A percentile compares a stretch with the other conserved stretches of the same genome.
These are phyloP conservation scores for Gymnogyps californianus DNA, from an alignment of 2,113 vertebrate species.

Conservation along the genomic window DNA sequence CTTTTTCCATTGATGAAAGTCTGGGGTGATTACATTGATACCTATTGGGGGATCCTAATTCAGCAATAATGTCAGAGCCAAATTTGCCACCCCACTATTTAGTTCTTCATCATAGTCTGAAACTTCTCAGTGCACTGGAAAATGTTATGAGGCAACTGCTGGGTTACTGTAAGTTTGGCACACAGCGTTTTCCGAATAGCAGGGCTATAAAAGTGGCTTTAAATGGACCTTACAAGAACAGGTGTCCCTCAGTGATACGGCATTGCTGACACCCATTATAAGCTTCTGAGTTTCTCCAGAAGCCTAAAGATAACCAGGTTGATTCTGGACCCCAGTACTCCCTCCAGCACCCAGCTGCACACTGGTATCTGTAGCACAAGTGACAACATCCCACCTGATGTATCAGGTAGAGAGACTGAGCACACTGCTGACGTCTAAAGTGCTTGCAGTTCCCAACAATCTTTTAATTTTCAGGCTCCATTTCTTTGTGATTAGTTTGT, in stretches of 20 bases:
- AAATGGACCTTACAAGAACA: not conserved
- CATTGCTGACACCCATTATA: not conserved
- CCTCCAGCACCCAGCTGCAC: fast-evolving
- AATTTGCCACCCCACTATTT: not conserved
- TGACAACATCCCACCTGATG: fast-evolving
- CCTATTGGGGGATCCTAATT: not conserved
- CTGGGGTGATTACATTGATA: not conserved
- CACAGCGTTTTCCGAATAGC: fast-evolving
- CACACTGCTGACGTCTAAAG: not conserved
- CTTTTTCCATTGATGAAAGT: not conserved
- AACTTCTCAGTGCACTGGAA: not conserved
- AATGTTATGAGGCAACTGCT: not conserved
- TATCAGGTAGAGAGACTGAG: not conserved
- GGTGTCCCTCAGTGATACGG: fast-evolving
- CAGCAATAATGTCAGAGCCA: not conserved
- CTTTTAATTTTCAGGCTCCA: not conserved
- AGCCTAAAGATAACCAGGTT: not conserved
- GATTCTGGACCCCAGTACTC: not conserved
- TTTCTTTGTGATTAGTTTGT: not conserved
- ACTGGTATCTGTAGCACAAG: not conserved
- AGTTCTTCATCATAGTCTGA: not conserved
- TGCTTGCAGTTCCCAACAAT: not conserved
- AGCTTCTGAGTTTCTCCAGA: not conserved
- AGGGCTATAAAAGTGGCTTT: not conserved
- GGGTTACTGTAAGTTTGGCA: not conserved